Base-by-base conservation (phyloP, 2,888 invertebrate species). In the Rotaria sp. region DNA sequence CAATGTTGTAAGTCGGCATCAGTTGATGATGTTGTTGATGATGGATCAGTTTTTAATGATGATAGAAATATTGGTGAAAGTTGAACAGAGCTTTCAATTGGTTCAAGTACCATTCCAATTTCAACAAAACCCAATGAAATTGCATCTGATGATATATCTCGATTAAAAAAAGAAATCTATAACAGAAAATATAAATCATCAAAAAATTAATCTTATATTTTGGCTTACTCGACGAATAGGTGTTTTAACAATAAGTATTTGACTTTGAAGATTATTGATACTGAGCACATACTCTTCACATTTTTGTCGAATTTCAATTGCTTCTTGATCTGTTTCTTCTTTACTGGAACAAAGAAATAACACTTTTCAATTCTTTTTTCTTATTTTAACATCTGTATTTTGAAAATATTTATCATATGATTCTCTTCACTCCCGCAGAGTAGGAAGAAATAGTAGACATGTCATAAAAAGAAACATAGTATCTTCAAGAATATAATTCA, bases 241-340 rank as follows among this genome's bases (percentile, higher is more conserved):
- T 55, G 80, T 84, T 55, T 75, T 30, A 59, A 84, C 57, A 57
- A 74, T 18, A 38, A 86, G 55, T 52, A 59, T 55, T 45, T 85
- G 75, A 75, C 48, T 85, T 38, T 86, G 80, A 41, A 86, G 48
- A 55, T 85, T 80, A 50, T 59, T 57, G 35, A 86, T 38, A 57
- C 35, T 75, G 3, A 52, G 38, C 5, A 86, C 50, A 67, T 80
- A 86, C 30, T 85, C 75, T 84, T 85, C 86, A 85, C 86, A 86
- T 57, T 50, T 85, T 84, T 85, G 55, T 15, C 45, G 50, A 21
- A 86, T 86, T 13, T 74, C 59, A 55, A 86, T 84, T 3, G 85
- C 80, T 75, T 86, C 86, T 86, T 85, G 55, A 67, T 86, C 86
- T 18, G 86, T 85, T 84, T 86, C 86, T 50, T 86, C 57, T 85